A percentile compares a stretch with the other conserved stretches of the same genome.
phyloP scores from a whole-genome alignment of 2,888 invertebrate species.

The Odontomyia ornata region DNA sequence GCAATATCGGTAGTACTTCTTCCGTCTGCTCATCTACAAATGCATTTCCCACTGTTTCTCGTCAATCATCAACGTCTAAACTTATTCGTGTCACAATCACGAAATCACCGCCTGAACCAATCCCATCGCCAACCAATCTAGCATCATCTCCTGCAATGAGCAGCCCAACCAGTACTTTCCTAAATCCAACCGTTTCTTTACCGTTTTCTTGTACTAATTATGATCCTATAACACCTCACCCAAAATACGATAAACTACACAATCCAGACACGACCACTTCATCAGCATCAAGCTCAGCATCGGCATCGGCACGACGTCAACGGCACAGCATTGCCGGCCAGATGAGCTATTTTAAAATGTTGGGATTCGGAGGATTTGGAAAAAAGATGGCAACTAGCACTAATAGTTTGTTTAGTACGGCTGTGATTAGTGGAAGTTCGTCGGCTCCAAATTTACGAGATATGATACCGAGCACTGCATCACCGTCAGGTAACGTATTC shows the following conservation, averaged over 20 bases:
- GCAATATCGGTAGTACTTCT: slow-evolving; percentile 27
- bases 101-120: neutral
- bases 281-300: slow-evolving; percentile 59
- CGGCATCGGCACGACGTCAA: slow-evolving; percentile 77
- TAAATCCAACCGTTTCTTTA: slow-evolving; percentile 9
- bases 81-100: slow-evolving; percentile 43
- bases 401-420: slow-evolving; percentile 93
- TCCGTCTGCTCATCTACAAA: slow-evolving; percentile 24
- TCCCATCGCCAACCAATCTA: slow-evolving; percentile 35
- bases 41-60: neutral
- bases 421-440: slow-evolving; percentile 93
- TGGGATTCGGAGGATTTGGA: slow-evolving; percentile 77
- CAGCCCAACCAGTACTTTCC: neutral
- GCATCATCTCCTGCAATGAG: neutral
- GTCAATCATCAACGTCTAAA: neutral
- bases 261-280: slow-evolving; percentile 58
- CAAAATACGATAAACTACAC: slow-evolving; percentile 54
- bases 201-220: slow-evolving; percentile 53
- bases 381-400: slow-evolving; percentile 75
- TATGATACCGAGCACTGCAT: slow-evolving; percentile 81
- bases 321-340: slow-evolving; percentile 96
- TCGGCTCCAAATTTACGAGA: slow-evolving; percentile 90
- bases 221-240: slow-evolving; percentile 56
- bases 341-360: slow-evolving; percentile 92
- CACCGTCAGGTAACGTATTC: slow-evolving; percentile 74